These are phyloP conservation scores for Ectemnius continuus DNA, from an alignment of 2,888 invertebrate species.

Conservation along the genomic window DNA sequence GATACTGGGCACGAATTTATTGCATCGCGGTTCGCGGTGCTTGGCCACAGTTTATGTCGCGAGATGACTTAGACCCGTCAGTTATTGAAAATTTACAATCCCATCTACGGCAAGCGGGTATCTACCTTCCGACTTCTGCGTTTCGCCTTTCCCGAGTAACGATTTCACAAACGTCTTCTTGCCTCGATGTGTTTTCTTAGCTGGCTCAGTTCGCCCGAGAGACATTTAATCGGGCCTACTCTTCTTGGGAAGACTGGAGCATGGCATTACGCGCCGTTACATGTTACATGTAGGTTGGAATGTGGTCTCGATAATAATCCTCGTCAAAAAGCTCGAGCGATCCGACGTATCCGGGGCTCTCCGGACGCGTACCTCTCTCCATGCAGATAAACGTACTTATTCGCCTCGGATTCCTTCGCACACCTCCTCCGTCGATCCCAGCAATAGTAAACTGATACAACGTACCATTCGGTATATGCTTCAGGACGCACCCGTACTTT, in stretches of 20 bases:
- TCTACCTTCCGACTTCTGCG: slow-evolving; percentile 16
- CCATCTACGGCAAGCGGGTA: slow-evolving; percentile 6
- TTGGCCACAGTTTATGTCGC: background rate
- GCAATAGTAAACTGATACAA: slow-evolving; percentile 39
- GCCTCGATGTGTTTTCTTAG: background rate
- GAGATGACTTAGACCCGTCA: slow-evolving; percentile 6
- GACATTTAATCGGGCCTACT: slow-evolving; percentile 20
- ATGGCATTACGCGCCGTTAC: slow-evolving; percentile 52
- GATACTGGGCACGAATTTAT: slow-evolving; percentile 21
- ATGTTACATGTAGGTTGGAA: slow-evolving; percentile 46
- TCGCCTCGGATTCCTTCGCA: too few species aligned
- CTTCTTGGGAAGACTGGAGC: slow-evolving; percentile 37
- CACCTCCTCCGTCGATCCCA: slow-evolving; percentile 23
- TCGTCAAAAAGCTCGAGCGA: slow-evolving; percentile 42
- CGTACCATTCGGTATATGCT: slow-evolving; percentile 24
- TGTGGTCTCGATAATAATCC: slow-evolving; percentile 49
- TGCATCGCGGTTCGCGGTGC: background rate
- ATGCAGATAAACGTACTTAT: background rate
- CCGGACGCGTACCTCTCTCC: too few species aligned
- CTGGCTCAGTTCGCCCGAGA: background rate
- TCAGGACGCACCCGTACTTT: slow-evolving; percentile 28
- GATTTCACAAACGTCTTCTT: slow-evolving; percentile 20
- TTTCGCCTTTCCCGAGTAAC: slow-evolving; percentile 28
- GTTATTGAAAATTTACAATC: slow-evolving; percentile 24
- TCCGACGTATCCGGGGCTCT: slow-evolving; percentile 24